Evolutionary conservation across 2,888 invertebrate species (phyloP), one percentile per base, ranked within the genome.

Genomic region (Anarsia innoxiella): DNA sequence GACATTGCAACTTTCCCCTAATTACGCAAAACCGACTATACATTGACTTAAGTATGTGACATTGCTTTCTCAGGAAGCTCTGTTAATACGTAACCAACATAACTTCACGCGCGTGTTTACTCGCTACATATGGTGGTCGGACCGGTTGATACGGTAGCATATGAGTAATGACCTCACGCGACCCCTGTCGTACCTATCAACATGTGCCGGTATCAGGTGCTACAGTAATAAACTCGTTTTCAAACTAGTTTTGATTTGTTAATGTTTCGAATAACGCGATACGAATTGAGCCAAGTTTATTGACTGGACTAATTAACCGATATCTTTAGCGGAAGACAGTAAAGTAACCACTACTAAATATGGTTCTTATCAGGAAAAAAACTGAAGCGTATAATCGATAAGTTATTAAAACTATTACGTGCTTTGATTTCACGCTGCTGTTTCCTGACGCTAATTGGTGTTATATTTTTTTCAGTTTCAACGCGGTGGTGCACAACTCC

Each of bases 401-500:
- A n/a, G n/a, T n/a, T n/a, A n/a, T n/a, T n/a, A n/a, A n/a, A n/a
- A n/a, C n/a, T n/a, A n/a, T n/a, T n/a, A n/a, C n/a, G n/a, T n/a
- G n/a, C n/a, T n/a, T n/a, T n/a, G n/a, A n/a, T n/a, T n/a, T n/a
- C n/a, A n/a, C n/a, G n/a, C n/a, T n/a, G n/a, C n/a, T n/a, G n/a
- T n/a, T n/a, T n/a, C n/a, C n/a, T n/a, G n/a, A n/a, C n/a, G n/a
- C n/a, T n/a, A n/a, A n/a, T n/a, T n/a, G n/a, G n/a, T 25, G 25
- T 9, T 9, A 9, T 48, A 55, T 50, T 58, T 45, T 12, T 78
- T 77, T 13, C 74, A 84, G 84, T 54, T 84, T 84, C 69, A 83
- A 84, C 67, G 83, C 84, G 28, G 73, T 84, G 36, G 83, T 84
- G 16, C 77, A 84, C 46, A 83, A 82, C 69, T 82, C 83, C 40